Base-by-base conservation (phyloP, 1,140 invertebrate genomes). In the Cotesia vestalis region DNA sequence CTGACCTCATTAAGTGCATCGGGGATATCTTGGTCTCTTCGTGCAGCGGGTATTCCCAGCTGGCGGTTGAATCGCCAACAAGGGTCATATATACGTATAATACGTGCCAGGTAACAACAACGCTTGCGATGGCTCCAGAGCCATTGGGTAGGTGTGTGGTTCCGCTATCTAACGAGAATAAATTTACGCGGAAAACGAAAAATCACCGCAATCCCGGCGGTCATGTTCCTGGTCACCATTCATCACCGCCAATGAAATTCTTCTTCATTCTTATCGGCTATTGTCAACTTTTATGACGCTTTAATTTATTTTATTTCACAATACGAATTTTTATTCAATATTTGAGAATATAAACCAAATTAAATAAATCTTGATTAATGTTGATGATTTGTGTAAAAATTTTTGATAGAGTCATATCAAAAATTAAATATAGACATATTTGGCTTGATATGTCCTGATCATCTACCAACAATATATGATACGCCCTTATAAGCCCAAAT, bases 111-210 rank as follows among this genome's bases (percentile, higher is more conserved):
- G 40, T 46, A 46, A 46, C 40, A 46, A 46, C 40, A 46, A 46
- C 40, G 40, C 11, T 46, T 2, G 40, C 11, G 11, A 9, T 46
- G 11, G 2, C 6, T 46, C 6, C 6, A 6, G 4, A 46, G 40
- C 40, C 6, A 46, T 27, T 27, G 27, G 1, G 27, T 27, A 27
- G 27, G 27, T 27, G 3, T 27, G 12, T 36, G 38, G 27, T 35
- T 40, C 20, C 51, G 71, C 72, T 73, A 71, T 74, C 61, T 73
- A n/a, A 57, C 46, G 60, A 62, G 71, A 70, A 71, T 74, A 73
- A 77, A 72, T 68, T 75, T 71, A 52, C 68, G 66, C 57, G 62
- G 60, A 66, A 72, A 6, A 75, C 71, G 72, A 74, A 78, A 78
- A 79, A 78, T 75, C 76, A 77, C 60, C 46, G 64, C 40, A 17